A percentile compares a stretch with the other conserved stretches of the same genome.
Evolutionary conservation across 1,140 invertebrate genomes (phyloP).

Genomic region (Lordiphosa stackelbergi): DNA sequence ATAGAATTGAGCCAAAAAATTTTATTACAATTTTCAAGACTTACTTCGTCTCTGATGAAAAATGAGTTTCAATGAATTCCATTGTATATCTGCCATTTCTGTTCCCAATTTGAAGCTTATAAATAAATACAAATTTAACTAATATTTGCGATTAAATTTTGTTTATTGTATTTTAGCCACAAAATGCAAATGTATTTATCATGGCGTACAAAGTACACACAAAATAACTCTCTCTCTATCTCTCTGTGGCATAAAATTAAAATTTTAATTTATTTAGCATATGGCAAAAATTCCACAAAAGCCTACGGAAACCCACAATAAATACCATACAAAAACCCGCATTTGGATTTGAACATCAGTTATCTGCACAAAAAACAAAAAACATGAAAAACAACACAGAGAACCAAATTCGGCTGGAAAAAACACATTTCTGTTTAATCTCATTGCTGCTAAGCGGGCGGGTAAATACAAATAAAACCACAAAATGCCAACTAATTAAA

Average conservation of each 20-base stretch:
- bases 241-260: conserved; percentile 34
- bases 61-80: too few species aligned
- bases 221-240: conserved; percentile 17
- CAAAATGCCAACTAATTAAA: conserved; percentile 69
- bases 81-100: too few species aligned
- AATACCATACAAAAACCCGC: conserved; percentile 41
- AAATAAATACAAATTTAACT: conserved; percentile 19
- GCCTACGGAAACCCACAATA: conserved; percentile 36
- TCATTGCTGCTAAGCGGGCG: conserved; percentile 33
- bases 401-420: conserved; percentile 2
- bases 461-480: conserved; percentile 37
- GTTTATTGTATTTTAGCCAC: conserved; percentile 18
- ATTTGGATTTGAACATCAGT: conserved; percentile 43
- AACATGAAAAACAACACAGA: conserved; percentile 36
- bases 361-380: conserved; percentile 3
- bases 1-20: too few species aligned
- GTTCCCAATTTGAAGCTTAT: too few species aligned
- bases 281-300: conserved; percentile 49
- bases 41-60: too few species aligned
- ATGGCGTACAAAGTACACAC: conserved; percentile 13
- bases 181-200: conserved; percentile 53
- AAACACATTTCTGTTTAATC: conserved; percentile 42
- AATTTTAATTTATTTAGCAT: conserved; percentile 69
- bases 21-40: too few species aligned
- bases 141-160: conserved; percentile 15